A percentile compares a stretch with the other conserved stretches of the same genome.
Conservation (phyloP, 2,797 vertebrate species). For the Psittacula echo region DNA sequence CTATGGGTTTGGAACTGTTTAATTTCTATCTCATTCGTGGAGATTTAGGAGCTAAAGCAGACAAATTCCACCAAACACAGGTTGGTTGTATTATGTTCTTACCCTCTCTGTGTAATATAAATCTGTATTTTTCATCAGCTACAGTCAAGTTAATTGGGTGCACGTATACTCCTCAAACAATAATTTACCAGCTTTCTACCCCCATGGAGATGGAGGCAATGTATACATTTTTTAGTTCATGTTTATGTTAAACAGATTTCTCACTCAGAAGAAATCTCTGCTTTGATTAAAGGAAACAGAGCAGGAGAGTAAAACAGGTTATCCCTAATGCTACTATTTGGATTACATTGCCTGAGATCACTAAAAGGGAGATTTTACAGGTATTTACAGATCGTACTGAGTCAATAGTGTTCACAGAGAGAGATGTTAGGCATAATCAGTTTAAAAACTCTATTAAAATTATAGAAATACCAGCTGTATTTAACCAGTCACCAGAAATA, state of each 20-base stretch:
- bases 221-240: neutral
- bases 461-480: neutral
- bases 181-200: neutral
- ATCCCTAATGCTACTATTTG: neutral
- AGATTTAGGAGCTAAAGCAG: neutral
- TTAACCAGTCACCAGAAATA: neutral
- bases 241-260: conserved; percentile 57
- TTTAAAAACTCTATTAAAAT: neutral
- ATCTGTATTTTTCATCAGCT: neutral
- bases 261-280: conserved; percentile 14
- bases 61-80: neutral
- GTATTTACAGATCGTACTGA: neutral
- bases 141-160: neutral
- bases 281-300: conserved; percentile 27
- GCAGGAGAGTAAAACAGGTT: neutral
- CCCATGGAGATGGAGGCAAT: neutral
- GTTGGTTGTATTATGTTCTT: neutral
- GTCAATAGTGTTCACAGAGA: neutral
- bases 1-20: neutral
- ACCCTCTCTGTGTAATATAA: neutral
- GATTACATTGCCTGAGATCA: neutral
- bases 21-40: neutral
- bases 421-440: neutral
- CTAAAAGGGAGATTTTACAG: neutral
- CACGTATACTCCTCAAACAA: neutral